These are phyloP conservation scores for Fissipunctia ypsillon DNA, from an alignment of 2,888 invertebrate species.

Conservation along the genomic window DNA sequence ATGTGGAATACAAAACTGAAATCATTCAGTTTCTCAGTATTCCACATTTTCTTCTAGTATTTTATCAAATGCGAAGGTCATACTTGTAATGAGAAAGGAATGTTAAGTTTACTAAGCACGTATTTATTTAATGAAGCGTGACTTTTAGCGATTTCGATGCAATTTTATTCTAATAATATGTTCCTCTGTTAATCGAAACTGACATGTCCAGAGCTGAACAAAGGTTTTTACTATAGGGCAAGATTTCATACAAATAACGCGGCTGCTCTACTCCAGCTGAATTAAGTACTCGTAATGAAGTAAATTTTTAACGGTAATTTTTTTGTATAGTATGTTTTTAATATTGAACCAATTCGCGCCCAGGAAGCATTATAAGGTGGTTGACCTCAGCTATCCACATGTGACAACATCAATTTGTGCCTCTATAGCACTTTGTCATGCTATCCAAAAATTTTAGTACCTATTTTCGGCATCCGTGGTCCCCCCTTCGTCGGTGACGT, in stretches of 20 bases:
- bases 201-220: constrained; percentile 13
- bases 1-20: background rate
- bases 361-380: constrained; percentile 38
- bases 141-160: constrained; percentile 2
- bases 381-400: constrained; percentile 44
- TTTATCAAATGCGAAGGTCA: constrained; percentile 43
- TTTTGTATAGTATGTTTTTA: background rate
- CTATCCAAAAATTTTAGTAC: constrained; percentile 34
- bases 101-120: constrained; percentile 39
- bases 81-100: constrained; percentile 4
- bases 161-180: constrained; percentile 11
- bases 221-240: background rate
- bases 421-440: constrained; percentile 40
- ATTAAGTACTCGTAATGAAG: background rate
- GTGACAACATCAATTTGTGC: constrained; percentile 45
- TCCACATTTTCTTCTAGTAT: constrained; percentile 11
- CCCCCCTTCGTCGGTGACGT: constrained; percentile 49
- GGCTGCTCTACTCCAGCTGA: background rate
- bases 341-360: constrained; percentile 9
- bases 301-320: background rate
- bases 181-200: constrained; percentile 8
- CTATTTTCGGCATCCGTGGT: constrained; percentile 45
- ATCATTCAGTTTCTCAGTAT: constrained; percentile 1
- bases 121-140: constrained; percentile 34
- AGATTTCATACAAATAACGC: background rate